Evolutionary conservation across 2,113 vertebrate genomes (phyloP).

Genomic region (Channa maculata): DNA sequence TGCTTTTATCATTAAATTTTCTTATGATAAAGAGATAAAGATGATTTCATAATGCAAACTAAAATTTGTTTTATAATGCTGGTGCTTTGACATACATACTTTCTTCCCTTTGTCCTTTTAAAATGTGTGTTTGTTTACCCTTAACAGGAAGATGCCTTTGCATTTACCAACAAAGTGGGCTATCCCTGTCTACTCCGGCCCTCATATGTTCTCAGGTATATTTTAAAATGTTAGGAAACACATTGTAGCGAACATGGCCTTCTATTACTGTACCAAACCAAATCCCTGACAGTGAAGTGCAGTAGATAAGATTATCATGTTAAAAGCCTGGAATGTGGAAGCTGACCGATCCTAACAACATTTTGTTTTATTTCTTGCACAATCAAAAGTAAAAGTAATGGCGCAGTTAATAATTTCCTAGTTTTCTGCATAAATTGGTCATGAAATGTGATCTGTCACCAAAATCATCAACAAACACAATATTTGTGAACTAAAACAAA

Average conservation of each 20-base stretch:
- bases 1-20: too few relatives aligned
- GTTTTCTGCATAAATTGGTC: too few relatives aligned
- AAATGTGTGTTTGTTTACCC: constrained; percentile 1
- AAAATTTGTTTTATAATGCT: too few relatives aligned
- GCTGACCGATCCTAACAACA: neutral
- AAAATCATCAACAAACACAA: too few relatives aligned
- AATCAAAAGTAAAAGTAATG: too few relatives aligned
- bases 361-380: too few relatives aligned
- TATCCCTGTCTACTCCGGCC: constrained; percentile 95
- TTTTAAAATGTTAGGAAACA: neutral
- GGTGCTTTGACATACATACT: neutral
- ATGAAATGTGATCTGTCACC: too few relatives aligned
- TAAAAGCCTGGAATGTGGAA: neutral
- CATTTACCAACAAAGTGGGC: constrained; percentile 89
- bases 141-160: constrained; percentile 90
- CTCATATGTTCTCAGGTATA: constrained; percentile 95
- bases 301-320: neutral
- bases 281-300: neutral
- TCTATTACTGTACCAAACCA: neutral
- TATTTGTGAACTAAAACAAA: too few relatives aligned
- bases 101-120: neutral
- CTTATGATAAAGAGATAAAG: neutral
- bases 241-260: neutral
- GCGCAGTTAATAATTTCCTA: too few relatives aligned
- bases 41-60: too few relatives aligned